phyloP scores from a whole-genome alignment of 2,797 vertebrate genomes.

The Nyctibius grandis region DNA sequence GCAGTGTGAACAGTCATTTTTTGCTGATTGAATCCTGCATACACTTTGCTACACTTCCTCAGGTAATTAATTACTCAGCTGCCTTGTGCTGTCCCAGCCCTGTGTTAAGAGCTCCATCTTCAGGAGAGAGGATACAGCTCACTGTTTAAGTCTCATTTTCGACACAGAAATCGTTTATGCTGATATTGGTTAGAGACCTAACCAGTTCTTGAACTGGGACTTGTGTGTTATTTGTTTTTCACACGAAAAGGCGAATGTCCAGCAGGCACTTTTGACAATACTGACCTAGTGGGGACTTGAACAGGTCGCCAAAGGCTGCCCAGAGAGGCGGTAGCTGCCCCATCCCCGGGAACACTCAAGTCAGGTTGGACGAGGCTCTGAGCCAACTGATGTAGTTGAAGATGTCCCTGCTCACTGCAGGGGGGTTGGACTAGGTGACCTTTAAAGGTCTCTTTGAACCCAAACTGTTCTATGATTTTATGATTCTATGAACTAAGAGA shows the following conservation, averaged over 20 bases:
- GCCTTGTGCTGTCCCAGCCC: neutral
- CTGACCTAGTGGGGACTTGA: too few species aligned
- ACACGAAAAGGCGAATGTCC: neutral
- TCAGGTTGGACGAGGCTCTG: too few species aligned
- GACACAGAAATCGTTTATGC: neutral
- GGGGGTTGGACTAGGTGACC: too few species aligned
- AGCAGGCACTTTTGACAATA: neutral
- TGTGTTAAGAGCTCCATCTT: neutral
- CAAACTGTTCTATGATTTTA: too few species aligned
- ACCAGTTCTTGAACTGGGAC: neutral
- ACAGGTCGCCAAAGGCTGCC: too few species aligned
- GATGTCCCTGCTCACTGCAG: too few species aligned
- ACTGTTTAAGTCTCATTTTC: neutral
- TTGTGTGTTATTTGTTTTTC: neutral
- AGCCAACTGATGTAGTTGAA: too few species aligned
- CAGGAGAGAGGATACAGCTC: neutral
- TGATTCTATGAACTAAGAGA: neutral
- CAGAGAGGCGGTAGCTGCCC: too few species aligned
- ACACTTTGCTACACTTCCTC: neutral
- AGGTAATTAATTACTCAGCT: rapidly evolving
- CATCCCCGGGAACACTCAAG: too few species aligned
- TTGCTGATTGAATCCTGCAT: neutral
- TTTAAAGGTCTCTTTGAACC: too few species aligned
- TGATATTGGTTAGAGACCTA: neutral
- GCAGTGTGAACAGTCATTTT: neutral